Evolutionary conservation across 2,888 invertebrate genomes (phyloP), one percentile per base, ranked within the genome.

Genomic region (Sinohyriopsis cumingii): DNA sequence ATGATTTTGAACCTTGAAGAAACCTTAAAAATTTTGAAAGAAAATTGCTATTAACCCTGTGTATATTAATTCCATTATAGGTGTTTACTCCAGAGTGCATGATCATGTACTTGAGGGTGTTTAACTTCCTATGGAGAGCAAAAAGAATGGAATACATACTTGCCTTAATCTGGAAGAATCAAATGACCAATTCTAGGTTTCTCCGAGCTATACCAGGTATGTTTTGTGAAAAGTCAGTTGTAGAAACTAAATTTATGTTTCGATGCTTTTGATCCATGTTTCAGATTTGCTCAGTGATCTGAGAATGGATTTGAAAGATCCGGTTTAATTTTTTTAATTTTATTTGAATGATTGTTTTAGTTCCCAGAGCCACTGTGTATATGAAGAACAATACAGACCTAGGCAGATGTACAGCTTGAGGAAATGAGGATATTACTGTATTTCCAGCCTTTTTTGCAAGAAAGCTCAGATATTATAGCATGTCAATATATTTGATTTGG

Each of bases 71-170:
- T 71, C 64, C 77, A 69, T 71, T 78, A 18, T 79, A 92, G 92
- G 91, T 92, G n/a, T 91, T 93, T 78, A 91, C 92, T 1, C 89
- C 90, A 28, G 90, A 91, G 72, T 90, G 94, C 86, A 94, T 95
- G 82, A 93, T 93, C 33, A 89, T 90, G 75, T 96, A 97, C 91
- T 93, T 95, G 79, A 93, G 94, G 77, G 93, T 96, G 54, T 97
- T 96, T 91, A 94, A 95, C 85, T 94, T 95, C 79, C 92, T 97
- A 79, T 97, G 96, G 96, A 93, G 95, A 81, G 94, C 95, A 65
- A 96, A 96, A 88, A 92, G 96, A 78, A 96, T 96, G 93, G 96
- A 97, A 90, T 94, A 94, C 89, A 93, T 94, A 59, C 91, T 97
- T 79, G 94, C 95, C 63, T 93, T 93, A 67, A 94, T 96, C 85